phyloP scores from a whole-genome alignment of 2,797 vertebrate species.

The Tympanoctomys barrerae region DNA sequence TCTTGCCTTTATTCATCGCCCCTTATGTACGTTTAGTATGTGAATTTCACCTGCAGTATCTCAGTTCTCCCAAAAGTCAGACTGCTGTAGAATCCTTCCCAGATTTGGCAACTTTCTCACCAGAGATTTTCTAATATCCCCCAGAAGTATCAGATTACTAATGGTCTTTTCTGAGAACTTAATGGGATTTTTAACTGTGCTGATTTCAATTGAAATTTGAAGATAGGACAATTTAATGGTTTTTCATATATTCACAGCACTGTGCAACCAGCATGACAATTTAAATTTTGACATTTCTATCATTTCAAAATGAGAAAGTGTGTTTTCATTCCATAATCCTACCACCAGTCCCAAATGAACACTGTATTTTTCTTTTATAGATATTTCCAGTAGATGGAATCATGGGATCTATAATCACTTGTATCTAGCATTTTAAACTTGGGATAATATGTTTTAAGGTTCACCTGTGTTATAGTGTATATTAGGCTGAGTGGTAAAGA shows the following conservation, averaged over 20 bases:
- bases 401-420: background rate
- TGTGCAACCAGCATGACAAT: background rate
- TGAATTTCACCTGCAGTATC: constrained; percentile 19
- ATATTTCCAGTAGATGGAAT: constrained; percentile 1
- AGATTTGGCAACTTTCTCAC: background rate
- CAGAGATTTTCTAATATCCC: too few relatives aligned
- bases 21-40: background rate
- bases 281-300: background rate
- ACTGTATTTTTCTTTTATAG: background rate
- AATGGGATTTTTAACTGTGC: background rate
- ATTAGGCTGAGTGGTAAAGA: background rate
- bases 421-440: constrained; percentile 2
- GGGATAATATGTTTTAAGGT: background rate
- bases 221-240: background rate
- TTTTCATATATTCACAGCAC: background rate
- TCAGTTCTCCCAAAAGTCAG: constrained; percentile 3
- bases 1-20: background rate
- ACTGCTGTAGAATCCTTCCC: constrained; percentile 6
- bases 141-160: too few relatives aligned
- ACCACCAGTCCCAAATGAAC: background rate
- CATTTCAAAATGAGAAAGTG: background rate
- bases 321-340: background rate
- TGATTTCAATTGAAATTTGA: constrained; percentile 9
- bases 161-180: background rate
- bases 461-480: background rate